Evolutionary conservation across 1,140 invertebrate species (phyloP), one percentile per base, ranked within the genome.

Genomic region (Drosophila saltans): DNA sequence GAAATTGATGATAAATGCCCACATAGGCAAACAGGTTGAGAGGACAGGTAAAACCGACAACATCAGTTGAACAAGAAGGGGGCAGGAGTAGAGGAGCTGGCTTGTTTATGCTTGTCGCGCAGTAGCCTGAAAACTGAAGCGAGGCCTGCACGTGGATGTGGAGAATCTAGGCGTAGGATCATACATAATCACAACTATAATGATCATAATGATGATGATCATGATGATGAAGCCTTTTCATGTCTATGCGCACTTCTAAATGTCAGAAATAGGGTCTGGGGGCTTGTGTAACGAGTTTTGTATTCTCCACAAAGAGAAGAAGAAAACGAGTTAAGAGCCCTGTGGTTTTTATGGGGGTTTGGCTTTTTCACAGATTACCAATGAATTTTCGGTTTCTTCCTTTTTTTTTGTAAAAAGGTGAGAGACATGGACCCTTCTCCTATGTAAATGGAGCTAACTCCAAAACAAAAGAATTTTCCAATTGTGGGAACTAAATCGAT

Each of bases 321-420:
- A 79, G 60, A 63, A 79, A 88, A 89, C 78, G 74, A 89, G 84
- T 89, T 88, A 72, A 66, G 84, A 69, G 72, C 73, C 74, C 88
- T 88, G 84, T 69, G 84, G 84, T 88, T 88, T 76, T 89, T 81
- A 89, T 89, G 84, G 83, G 83, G 83, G 83, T 89, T 88, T 88
- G 84, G 83, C 84, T 89, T 88, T 88, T 88, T 88, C 83, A 88
- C 83, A 88, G 83, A 88, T 88, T 88, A 88, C 84, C 84, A 80
- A 88, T 80, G 66, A 57, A 83, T 89, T 80, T 78, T 73, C 66
- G 68, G 72, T 78, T 78, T 68, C 33, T 36, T 82, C 80, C 57
- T 43, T 48, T 59, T 57, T 24, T 66, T 16, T 16, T 16, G 16
- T 16, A 16, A 41, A 41, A 26, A 52, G 45, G 45, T 4, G 45